Percentiles rank a stretch among this genome's conserved stretches.
These are phyloP conservation scores for Drosophila ananassae DNA, from an alignment of 1,140 invertebrate genomes.

Conservation along the genomic window DNA sequence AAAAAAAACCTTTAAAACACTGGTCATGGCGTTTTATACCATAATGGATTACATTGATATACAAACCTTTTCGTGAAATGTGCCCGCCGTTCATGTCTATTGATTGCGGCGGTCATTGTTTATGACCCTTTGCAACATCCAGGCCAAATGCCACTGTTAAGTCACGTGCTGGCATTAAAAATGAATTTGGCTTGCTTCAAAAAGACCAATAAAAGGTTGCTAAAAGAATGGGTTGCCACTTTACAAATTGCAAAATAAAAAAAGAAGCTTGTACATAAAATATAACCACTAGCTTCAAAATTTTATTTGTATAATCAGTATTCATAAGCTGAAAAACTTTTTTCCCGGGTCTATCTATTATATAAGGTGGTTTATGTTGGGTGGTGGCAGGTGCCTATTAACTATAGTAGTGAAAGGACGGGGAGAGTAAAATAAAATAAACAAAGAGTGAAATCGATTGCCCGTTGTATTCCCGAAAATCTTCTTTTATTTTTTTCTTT, in stretches of 20 bases:
- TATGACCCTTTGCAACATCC: conserved; percentile 47
- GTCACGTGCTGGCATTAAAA: conserved; percentile 70
- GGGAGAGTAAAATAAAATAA: no score
- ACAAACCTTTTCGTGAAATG: conserved; percentile 14
- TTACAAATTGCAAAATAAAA: conserved; percentile 50
- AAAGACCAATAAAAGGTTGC: conserved; percentile 38
- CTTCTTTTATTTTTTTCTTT: no score
- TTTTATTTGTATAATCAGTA: no score
- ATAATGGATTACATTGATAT: conserved; percentile 67
- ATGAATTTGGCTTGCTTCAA: conserved; percentile 55
- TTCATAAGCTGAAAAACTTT: no score
- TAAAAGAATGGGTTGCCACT: conserved; percentile 31
- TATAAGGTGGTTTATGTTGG: no score
- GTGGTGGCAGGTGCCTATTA: no score
- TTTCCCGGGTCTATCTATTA: no score
- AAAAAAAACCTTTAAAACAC: conserved; percentile 26
- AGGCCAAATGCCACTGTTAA: conserved; percentile 40
- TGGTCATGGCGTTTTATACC: conserved; percentile 38
- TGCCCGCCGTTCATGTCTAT: conserved; percentile 34
- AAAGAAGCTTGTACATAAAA: neutral
- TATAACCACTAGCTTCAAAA: no score
- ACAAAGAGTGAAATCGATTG: no score
- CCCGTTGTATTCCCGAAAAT: no score
- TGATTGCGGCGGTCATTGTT: conserved; percentile 51
- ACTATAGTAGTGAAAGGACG: no score